phyloP scores from a whole-genome alignment of 2,888 invertebrate genomes.

The Sacculina carcini region DNA sequence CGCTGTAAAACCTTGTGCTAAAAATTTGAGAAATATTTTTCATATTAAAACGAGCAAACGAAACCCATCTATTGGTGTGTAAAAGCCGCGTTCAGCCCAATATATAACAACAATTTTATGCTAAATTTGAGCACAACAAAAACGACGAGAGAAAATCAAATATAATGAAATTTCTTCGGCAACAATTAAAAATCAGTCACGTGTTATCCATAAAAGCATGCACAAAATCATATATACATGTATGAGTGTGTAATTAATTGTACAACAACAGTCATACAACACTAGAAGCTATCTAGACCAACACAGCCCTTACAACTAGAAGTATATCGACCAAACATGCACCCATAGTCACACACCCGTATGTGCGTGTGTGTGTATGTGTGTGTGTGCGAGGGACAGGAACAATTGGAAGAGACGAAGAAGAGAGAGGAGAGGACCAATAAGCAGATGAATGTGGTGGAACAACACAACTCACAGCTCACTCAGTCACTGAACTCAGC shows the following conservation, averaged over 20 bases:
- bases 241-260: slow-evolving; percentile 2
- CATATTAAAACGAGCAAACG: too few species aligned
- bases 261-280: not conserved
- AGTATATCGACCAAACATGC: not conserved
- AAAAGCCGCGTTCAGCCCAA: too few species aligned
- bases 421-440: slow-evolving; percentile 52
- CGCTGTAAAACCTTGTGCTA: too few species aligned
- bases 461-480: slow-evolving; percentile 42
- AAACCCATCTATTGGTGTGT: too few species aligned
- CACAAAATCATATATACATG: not conserved
- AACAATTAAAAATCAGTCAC: too few species aligned
- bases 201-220: not conserved
- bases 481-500: slow-evolving; percentile 43
- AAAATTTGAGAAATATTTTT: too few species aligned
- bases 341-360: not conserved
- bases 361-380: not conserved
- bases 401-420: slow-evolving; percentile 46
- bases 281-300: not conserved
- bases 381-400: slow-evolving; percentile 21
- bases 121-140: too few species aligned
- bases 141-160: too few species aligned
- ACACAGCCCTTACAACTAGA: not conserved
- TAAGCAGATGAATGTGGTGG: slow-evolving; percentile 36
- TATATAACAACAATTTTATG: too few species aligned
- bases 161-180: too few species aligned